Evolutionary conservation across 2,888 invertebrate genomes (phyloP), one percentile per base, ranked within the genome.

Genomic region (Hemithea aestivaria): DNA sequence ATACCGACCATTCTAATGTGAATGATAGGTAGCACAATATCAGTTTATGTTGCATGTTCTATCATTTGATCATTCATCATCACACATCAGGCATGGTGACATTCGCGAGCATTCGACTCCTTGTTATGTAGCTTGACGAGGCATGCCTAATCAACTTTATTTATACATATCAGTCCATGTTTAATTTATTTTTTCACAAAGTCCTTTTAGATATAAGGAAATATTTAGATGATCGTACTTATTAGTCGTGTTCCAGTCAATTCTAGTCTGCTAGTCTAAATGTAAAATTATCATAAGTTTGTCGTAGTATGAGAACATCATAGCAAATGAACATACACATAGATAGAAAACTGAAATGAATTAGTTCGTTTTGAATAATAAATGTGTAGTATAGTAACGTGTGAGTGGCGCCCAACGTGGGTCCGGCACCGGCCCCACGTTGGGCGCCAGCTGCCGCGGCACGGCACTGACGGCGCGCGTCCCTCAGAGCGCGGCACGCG

Each of bases 1-100:
- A 41, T 53, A 63, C 66, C 67, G 73, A 69, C 68, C 66, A 68
- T 74, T 75, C 69, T 64, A 59, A 52, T 35, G 72, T 71, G 67
- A 73, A 73, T 73, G 70, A 62, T 66, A 72, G 69, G 66, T 62
- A 53, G 45, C 63, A 71, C 73, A 53, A 53, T 63, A 48, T 57
- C 70, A 67, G 71, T 62, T 77, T 79, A 60, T 66, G 69, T 82
- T 82, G 82, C 82, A 82, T 81, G 82, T 75, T 61, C 62, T 63
- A 66, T 78, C 56, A 51, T 76, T 74, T 69, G 48, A 21, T 56
- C 62, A 69, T 66, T 47, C 57, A 62, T 60, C 41, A 45, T 43
- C 42, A 38, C 31, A n/a, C 26, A 34, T 36, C 26, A 36, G 46
- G 71, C 73, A 72, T 73, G 65, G 40, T 53, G 52, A 45, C 50